Evolutionary conservation across 2,888 invertebrate species (phyloP).

Genomic region (Ethmia dodecea): DNA sequence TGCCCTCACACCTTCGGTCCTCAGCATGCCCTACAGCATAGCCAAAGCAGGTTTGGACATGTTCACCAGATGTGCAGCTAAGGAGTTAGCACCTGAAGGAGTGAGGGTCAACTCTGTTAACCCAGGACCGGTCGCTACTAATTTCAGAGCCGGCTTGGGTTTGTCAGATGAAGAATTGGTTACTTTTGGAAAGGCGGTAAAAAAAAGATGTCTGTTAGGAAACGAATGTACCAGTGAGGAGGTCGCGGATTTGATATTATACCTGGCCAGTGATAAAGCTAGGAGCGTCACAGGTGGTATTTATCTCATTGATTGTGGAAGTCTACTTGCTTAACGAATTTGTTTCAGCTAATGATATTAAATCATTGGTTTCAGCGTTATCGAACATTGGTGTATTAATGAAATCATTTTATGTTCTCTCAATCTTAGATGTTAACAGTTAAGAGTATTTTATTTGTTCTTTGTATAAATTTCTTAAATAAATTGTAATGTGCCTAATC

Average conservation of each 20-base stretch:
- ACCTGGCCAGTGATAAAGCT: conserved; percentile 16
- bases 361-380: too few relatives aligned
- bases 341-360: too few relatives aligned
- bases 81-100: conserved; percentile 72
- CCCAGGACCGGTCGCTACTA: conserved; percentile 80
- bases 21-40: conserved; percentile 70
- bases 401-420: too few relatives aligned
- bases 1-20: not conserved
- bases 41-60: conserved; percentile 86
- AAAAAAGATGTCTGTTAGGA: conserved; percentile 1
- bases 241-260: conserved; percentile 13
- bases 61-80: conserved; percentile 81
- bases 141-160: conserved; percentile 6
- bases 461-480: too few relatives aligned
- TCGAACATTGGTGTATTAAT: too few relatives aligned
- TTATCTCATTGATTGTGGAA: conserved; percentile 1
- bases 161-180: not conserved
- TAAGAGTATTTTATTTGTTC: too few relatives aligned
- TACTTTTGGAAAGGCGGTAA: not conserved
- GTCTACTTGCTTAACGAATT: not conserved
- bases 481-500: too few relatives aligned
- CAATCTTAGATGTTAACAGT: too few relatives aligned
- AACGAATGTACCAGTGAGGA: conserved; percentile 9
- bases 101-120: conserved; percentile 82
- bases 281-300: conserved; percentile 8